A percentile compares a stretch with the other conserved stretches of the same genome.
Evolutionary conservation across 2,888 invertebrate species (phyloP).

Genomic region (Drosophila anceps): DNA sequence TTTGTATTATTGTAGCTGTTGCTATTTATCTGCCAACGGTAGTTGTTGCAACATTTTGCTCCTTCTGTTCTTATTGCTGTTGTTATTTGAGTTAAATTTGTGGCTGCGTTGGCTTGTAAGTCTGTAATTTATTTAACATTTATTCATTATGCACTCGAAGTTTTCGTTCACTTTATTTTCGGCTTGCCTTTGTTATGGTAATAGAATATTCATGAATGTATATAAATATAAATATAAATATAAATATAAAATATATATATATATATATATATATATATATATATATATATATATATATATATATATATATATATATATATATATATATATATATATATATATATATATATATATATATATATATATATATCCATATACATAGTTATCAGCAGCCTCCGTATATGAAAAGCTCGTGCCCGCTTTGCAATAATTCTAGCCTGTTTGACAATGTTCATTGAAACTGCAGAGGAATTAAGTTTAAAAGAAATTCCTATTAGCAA

Average conservation of each 20-base stretch:
- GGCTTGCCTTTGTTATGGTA: constrained; percentile 52
- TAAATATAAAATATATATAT: neutral
- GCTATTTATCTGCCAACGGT: constrained; percentile 31
- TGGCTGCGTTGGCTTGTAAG: constrained; percentile 30
- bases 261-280: constrained; percentile 8
- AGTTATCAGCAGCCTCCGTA: constrained; percentile 9
- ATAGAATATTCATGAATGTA: constrained; percentile 73
- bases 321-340: constrained; percentile 18
- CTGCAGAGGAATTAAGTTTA: neutral
- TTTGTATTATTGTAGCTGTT: constrained; percentile 60
- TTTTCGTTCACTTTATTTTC: constrained; percentile 42
- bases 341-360: neutral
- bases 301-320: constrained; percentile 11
- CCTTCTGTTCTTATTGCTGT: neutral
- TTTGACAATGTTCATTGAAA: neutral
- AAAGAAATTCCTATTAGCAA: neutral
- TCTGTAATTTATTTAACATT: constrained; percentile 69
- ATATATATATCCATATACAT: constrained; percentile 20
- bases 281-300: constrained; percentile 5
- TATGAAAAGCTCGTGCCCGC: neutral
- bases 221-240: too few species aligned
- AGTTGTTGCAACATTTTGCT: constrained; percentile 10
- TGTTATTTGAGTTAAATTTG: constrained; percentile 28
- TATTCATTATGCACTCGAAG: constrained; percentile 73
- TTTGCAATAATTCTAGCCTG: constrained; percentile 1